Evolutionary conservation across 2,113 vertebrate species (phyloP), one percentile per base, ranked within the genome.

Genomic region (Varanus salvator): DNA sequence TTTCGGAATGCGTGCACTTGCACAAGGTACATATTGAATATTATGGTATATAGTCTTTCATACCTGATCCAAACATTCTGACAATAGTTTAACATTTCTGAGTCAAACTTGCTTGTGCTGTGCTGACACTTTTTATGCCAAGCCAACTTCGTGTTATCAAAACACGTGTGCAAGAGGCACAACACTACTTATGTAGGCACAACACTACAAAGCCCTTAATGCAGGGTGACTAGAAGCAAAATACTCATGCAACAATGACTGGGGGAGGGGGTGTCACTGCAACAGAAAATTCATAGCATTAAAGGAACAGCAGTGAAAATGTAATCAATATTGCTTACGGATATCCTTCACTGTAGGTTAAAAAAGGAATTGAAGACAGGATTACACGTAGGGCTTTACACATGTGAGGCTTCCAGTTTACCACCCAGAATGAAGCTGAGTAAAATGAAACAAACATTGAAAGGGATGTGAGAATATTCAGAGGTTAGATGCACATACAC

Each of bases 401-500:
- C 12, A 44, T 6, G 2, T 21, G 15, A 15, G 11, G 25, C 38
- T 81, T 88, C 38, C 27, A 64, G 31, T 3, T 66, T 52, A 12
- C 48, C 6, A 75, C 68, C 1, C 52, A 3, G 76, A 60, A 0
- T 1, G 69, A 78, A 6, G 38, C 15, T 1, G 48, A 38, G 52
- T 44, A 77, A n/a, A 68, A 69, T 71, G 69, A 78, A 71, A 34
- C 23, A 48, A 85, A 48, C 9, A 80, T 19, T 19, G 34, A 8
- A 66, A 87, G 81, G 0, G 21, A 6, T 52, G 29, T 34, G 80
- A 66, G 74, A 90, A 87, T 90, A 84, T 12, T 91, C 64, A 64
- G 27, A 1, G 76, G 84, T 75, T 78, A 57, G 84, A 25, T 38
- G 31, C 50, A 29, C 69, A 48, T 17, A 54, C 12, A 78, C n/a